Conservation (phyloP, 2,113 vertebrate genomes). For the Balaenoptera acutorostrata region DNA sequence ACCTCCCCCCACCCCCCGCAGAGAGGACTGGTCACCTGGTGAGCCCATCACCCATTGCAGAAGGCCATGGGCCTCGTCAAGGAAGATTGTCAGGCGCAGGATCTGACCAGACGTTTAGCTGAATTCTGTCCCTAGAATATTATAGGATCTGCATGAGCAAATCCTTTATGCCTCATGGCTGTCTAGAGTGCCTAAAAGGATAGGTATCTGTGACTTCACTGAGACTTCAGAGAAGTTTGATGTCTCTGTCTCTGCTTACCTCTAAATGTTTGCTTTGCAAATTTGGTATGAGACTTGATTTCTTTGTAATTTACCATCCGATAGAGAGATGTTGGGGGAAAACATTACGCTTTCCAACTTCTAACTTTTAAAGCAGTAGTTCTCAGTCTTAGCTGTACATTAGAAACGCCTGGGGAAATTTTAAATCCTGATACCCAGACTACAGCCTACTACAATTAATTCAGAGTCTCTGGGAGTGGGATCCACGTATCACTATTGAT, state of each 20-base stretch:
- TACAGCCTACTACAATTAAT: background rate
- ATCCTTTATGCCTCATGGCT: background rate
- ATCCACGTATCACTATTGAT: background rate
- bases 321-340: background rate
- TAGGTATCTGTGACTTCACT: background rate
- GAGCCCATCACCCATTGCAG: background rate
- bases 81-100: background rate
- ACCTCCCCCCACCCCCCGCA: fast-evolving
- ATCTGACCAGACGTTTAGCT: background rate
- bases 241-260: background rate
- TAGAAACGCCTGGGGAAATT: background rate
- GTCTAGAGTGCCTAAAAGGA: background rate
- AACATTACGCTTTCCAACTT: background rate
- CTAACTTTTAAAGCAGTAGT: background rate
- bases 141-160: background rate
- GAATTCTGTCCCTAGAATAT: background rate
- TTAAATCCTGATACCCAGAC: background rate
- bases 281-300: background rate
- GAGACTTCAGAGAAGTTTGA: background rate
- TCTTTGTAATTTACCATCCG: background rate
- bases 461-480: background rate
- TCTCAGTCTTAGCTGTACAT: background rate
- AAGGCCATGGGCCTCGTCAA: background rate
- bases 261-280: background rate
- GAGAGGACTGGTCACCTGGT: background rate